phyloP scores from a whole-genome alignment of 2,888 invertebrate genomes.

The Hyppa rectilinea region DNA sequence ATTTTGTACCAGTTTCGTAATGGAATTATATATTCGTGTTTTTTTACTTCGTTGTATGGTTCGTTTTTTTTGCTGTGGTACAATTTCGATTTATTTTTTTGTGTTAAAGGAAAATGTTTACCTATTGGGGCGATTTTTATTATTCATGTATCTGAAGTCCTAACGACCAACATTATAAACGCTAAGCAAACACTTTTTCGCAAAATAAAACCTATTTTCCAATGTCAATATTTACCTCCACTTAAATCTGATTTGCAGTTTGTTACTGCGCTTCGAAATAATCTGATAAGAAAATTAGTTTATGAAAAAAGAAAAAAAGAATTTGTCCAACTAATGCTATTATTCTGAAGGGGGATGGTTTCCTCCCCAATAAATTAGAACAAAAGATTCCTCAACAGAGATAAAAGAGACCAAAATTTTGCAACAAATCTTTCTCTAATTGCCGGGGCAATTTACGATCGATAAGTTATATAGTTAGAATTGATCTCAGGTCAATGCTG shows the following conservation, averaged over 20 bases:
- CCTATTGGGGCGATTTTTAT: not conserved
- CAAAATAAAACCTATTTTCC: slow-evolving; percentile 17
- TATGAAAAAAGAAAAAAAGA: slow-evolving; percentile 22
- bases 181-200: not conserved
- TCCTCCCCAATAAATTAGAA: slow-evolving; percentile 46
- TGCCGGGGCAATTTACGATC: slow-evolving; percentile 37
- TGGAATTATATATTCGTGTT: slow-evolving; percentile 13
- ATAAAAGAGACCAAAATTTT: slow-evolving; percentile 48
- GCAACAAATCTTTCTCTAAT: slow-evolving; percentile 49
- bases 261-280: slow-evolving; percentile 17
- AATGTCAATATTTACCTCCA: slow-evolving; percentile 10
- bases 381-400: slow-evolving; percentile 40
- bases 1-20: slow-evolving; percentile 33
- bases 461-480: slow-evolving; percentile 4
- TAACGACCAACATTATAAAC: not conserved
- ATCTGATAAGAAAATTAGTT: slow-evolving; percentile 31
- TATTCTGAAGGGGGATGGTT: slow-evolving; percentile 15
- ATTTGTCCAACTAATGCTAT: slow-evolving; percentile 36
- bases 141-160: not conserved
- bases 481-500: too few relatives aligned
- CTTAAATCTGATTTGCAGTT: slow-evolving; percentile 26
- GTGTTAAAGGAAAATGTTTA: not conserved
- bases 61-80: not conserved
- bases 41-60: not conserved
- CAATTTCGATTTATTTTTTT: not conserved